phyloP scores from a whole-genome alignment of 2,888 invertebrate species.

The Drosophila austrosaltans region DNA sequence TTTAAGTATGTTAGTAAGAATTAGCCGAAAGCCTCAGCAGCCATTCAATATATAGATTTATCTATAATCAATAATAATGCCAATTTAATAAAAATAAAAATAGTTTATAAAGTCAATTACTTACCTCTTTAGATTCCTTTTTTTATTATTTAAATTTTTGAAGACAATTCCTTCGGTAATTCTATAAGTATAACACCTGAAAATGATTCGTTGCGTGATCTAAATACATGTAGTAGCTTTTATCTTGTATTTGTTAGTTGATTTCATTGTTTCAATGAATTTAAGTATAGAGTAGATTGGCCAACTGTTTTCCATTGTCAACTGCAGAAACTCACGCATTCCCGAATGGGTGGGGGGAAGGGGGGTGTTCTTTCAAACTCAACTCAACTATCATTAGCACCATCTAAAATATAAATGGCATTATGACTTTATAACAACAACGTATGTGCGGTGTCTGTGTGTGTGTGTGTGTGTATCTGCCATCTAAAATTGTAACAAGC shows the following conservation, averaged over 20 bases:
- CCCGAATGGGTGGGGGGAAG: no score
- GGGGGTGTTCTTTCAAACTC: not conserved
- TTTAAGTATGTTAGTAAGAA: no score
- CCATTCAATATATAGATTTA: no score
- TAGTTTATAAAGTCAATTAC: no score
- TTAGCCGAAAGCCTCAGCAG: no score
- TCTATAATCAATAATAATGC: no score
- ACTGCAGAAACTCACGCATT: slow-evolving; percentile 12
- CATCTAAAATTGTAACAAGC: slow-evolving; percentile 21
- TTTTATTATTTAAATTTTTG: no score
- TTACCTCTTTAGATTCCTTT: no score
- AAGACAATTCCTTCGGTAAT: no score
- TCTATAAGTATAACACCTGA: not conserved
- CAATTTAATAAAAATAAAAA: no score
- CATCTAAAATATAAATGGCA: slow-evolving; percentile 11
- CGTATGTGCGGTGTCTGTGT: no score
- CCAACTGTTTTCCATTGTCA: not conserved
- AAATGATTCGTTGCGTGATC: not conserved
- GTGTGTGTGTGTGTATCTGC: slow-evolving; percentile 9
- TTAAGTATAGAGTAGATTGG: not conserved
- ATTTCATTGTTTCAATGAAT: not conserved
- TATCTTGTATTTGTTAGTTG: not conserved
- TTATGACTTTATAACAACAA: not conserved
- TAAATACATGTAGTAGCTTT: not conserved
- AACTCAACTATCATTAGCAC: slow-evolving; percentile 13